These are phyloP conservation scores for Thalassoma bifasciatum DNA, from an alignment of 2,113 vertebrate species.

Conservation along the genomic window DNA sequence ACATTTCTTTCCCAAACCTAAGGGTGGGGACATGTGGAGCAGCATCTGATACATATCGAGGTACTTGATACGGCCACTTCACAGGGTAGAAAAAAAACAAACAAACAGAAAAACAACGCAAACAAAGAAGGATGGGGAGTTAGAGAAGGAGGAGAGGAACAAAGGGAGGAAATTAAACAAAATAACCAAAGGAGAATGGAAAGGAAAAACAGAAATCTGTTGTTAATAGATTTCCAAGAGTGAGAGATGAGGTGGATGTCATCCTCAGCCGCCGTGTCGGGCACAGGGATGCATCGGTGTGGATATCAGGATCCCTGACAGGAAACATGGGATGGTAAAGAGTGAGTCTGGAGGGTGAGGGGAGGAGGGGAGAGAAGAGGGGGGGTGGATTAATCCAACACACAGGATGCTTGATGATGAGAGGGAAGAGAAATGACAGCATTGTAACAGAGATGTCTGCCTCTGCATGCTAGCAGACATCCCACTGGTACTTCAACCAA, in stretches of 20 bases:
- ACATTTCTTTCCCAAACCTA: conserved; percentile 99
- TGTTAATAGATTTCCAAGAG: conserved; percentile 87
- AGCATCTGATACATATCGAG: conserved; percentile 99
- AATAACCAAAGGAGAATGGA: conserved; percentile 72
- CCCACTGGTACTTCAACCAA: conserved; percentile 70
- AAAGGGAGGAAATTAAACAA: conserved; percentile 63
- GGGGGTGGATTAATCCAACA: conserved; percentile 51
- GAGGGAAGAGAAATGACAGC: conserved; percentile 77
- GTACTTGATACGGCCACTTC: conserved; percentile 99
- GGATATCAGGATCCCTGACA: conserved; percentile 77
- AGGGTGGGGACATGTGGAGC: conserved; percentile 99
- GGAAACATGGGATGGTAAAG: conserved; percentile 74
- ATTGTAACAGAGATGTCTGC: conserved; percentile 71
- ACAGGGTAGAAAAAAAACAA: conserved; percentile 72
- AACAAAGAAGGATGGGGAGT: conserved; percentile 76
- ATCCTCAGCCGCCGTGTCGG: conserved; percentile 70
- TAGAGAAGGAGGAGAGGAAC: conserved; percentile 70
- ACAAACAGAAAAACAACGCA: conserved; percentile 39
- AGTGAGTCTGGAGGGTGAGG: conserved; percentile 59
- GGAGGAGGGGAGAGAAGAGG: conserved; percentile 23
- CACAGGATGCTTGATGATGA: conserved; percentile 75
- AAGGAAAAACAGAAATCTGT: conserved; percentile 87
- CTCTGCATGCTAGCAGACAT: conserved; percentile 80
- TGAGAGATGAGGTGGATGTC: conserved; percentile 80
- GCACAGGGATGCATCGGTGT: conserved; percentile 78